phyloP scores from a whole-genome alignment of 2,797 vertebrate genomes.

The Acrocephalus scirpaceus region DNA sequence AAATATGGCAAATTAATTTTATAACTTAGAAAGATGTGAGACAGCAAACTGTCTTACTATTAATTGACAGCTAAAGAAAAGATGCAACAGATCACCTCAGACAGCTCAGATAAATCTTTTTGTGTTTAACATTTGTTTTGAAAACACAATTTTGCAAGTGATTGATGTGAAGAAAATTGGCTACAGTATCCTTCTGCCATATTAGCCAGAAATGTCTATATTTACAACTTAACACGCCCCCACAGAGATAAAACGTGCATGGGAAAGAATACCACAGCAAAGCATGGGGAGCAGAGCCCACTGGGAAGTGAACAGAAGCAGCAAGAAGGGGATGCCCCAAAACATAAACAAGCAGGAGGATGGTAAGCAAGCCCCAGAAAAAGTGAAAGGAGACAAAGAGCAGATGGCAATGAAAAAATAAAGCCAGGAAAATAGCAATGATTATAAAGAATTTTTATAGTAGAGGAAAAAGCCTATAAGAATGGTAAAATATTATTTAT shows the following conservation, averaged over 20 bases:
- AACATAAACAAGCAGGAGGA: conserved; percentile 15
- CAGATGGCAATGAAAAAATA: conserved; percentile 19
- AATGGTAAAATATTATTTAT: conserved; percentile 21
- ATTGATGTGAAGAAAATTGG: conserved; percentile 24
- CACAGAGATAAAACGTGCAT: neutral
- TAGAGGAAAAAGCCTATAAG: neutral
- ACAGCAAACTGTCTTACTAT: conserved; percentile 19
- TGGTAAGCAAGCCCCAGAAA: neutral
- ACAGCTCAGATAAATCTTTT: conserved; percentile 29
- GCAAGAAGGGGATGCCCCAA: neutral
- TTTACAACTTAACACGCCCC: neutral
- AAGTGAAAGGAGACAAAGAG: conserved; percentile 42
- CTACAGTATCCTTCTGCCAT: conserved; percentile 6
- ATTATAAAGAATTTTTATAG: conserved; percentile 13
- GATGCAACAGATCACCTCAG: conserved; percentile 7
- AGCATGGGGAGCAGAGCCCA: neutral
- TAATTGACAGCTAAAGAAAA: conserved; percentile 28
- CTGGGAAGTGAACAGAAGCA: neutral
- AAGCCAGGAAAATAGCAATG: conserved; percentile 29
- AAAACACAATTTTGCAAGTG: conserved; percentile 26
- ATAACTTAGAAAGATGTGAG: neutral
- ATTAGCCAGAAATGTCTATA: neutral
- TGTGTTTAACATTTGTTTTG: conserved; percentile 11
- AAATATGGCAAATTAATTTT: conserved; percentile 20
- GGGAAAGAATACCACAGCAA: neutral